Percentiles rank a stretch among this genome's conserved stretches.
Conservation (phyloP, 2,888 invertebrate genomes). For the Rotaria socialis region DNA sequence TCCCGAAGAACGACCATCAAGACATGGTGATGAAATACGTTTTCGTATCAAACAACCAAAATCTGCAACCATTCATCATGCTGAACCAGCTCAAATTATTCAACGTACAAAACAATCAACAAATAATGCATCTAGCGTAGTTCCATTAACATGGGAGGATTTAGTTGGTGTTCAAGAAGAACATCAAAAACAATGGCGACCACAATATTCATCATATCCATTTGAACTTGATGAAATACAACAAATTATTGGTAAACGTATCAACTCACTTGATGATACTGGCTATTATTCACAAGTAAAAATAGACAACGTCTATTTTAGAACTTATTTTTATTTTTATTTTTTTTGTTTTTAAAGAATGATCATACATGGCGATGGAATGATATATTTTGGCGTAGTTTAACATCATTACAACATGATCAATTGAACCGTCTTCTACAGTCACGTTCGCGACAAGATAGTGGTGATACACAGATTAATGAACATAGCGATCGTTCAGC, state of each 20-base stretch:
- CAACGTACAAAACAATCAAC: background rate
- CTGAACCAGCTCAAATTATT: background rate
- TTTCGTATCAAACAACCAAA: background rate
- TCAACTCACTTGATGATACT: background rate
- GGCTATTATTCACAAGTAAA: background rate
- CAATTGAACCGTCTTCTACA: background rate
- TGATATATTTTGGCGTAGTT: background rate
- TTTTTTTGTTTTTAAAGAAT: background rate
- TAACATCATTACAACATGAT: background rate
- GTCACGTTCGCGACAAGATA: background rate
- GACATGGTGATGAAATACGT: constrained; percentile 34
- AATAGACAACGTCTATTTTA: no score
- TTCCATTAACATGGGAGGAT: constrained; percentile 27
- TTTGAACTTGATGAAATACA: background rate
- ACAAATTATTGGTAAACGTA: background rate
- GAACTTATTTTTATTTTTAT: no score
- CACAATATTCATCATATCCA: background rate
- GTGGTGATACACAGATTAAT: constrained; percentile 19
- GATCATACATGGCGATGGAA: constrained; percentile 11
- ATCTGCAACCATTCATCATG: background rate
- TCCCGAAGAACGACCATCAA: constrained; percentile 11
- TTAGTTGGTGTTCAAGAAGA: constrained; percentile 20
- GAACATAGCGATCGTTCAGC: constrained; percentile 12
- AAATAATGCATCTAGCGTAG: background rate
- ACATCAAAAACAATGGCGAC: background rate